Percentiles rank a stretch among this genome's conserved stretches.
Conservation (phyloP, 2,113 vertebrate species). For the Fregata magnificens region DNA sequence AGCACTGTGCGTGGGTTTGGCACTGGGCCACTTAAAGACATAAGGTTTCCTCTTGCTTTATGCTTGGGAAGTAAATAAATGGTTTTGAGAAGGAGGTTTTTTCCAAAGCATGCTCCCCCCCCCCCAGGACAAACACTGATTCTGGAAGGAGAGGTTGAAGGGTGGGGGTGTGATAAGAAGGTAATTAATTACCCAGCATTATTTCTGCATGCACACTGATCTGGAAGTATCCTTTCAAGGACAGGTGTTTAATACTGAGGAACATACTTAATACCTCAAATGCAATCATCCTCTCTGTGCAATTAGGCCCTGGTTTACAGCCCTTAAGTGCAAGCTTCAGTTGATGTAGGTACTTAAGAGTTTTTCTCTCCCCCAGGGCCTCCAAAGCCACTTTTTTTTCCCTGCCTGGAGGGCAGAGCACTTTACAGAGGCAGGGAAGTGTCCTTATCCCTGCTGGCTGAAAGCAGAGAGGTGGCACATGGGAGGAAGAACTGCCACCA, state of each 20-base stretch:
- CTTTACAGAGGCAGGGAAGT: not conserved
- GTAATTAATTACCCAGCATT: not conserved
- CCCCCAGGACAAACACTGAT: not conserved
- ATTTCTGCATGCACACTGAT: not conserved
- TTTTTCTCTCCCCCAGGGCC: not conserved
- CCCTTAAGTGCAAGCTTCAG: not conserved
- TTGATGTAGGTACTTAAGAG: not conserved
- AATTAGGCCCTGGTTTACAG: conserved; percentile 4
- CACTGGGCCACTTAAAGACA: not conserved
- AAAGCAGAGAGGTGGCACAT: not conserved
- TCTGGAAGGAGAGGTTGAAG: not conserved
- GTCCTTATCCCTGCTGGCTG: not conserved
- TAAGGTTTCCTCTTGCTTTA: not conserved
- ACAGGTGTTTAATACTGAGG: not conserved
- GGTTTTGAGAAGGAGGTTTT: not conserved
- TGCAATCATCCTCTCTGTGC: not conserved
- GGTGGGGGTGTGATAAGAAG: not conserved
- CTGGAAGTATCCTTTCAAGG: conserved; percentile 5
- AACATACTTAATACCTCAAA: not conserved
- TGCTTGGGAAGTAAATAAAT: not conserved
- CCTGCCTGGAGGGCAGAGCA: not conserved
- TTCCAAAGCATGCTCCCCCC: not conserved
- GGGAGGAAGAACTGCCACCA: rapidly evolving
- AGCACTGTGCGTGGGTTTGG: not conserved
- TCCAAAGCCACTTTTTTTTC: not conserved